Percentiles rank a stretch among this genome's conserved stretches.
These are phyloP conservation scores for Hydrocynus forskahlii DNA, from an alignment of 2,797 vertebrate species.

Conservation along the genomic window DNA sequence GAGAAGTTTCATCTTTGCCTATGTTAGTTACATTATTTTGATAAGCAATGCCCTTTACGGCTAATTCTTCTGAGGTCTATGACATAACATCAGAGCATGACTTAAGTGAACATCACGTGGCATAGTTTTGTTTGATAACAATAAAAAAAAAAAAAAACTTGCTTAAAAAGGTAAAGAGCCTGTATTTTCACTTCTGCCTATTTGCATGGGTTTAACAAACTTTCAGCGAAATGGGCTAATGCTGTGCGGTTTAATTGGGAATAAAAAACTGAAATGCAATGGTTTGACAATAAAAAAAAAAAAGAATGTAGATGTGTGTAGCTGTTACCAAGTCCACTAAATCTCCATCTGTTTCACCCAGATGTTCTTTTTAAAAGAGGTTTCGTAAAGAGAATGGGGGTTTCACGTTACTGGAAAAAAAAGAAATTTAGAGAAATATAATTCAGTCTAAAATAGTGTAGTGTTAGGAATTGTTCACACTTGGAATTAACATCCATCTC, in stretches of 20 bases:
- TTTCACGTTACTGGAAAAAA: not conserved
- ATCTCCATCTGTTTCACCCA: slow-evolving; percentile 4
- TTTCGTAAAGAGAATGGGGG: not conserved
- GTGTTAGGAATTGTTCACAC: too few relatives aligned
- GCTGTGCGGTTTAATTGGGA: not conserved
- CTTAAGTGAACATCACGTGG: slow-evolving; percentile 20
- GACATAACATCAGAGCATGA: slow-evolving; percentile 22
- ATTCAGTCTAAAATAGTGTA: too few relatives aligned
- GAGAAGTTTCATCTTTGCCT: slow-evolving; percentile 43
- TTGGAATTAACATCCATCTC: too few relatives aligned
- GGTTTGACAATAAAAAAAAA: not conserved
- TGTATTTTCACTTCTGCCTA: not conserved
- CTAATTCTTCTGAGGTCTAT: slow-evolving; percentile 25
- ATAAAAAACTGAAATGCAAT: not conserved
- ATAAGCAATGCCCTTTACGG: slow-evolving; percentile 40
- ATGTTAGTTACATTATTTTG: slow-evolving; percentile 41
- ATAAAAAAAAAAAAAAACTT: not conserved
- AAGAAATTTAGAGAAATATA: too few relatives aligned
- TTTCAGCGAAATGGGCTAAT: not conserved
- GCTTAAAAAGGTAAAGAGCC: not conserved
- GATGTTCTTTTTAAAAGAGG: not conserved
- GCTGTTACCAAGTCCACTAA: not conserved
- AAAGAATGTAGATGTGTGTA: not conserved
- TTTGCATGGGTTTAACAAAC: not conserved
- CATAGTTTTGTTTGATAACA: not conserved